Evolutionary conservation across 35 echinoderm and acorn worm species (phyloP), one percentile per base, ranked within the genome.

Genomic region (Eucidaris tribuloides): DNA sequence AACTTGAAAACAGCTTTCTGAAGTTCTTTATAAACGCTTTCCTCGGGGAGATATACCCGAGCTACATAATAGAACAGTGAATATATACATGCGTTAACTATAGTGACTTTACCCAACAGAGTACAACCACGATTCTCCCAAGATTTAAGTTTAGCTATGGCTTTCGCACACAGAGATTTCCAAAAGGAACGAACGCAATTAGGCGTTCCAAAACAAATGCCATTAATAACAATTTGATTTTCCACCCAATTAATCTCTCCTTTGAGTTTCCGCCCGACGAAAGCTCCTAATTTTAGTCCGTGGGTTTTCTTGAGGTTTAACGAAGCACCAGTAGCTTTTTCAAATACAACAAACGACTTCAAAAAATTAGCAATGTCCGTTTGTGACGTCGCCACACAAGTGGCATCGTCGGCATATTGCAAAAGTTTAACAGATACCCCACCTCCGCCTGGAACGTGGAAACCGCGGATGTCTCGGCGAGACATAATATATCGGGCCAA

Each of bases 331-430:
- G 81, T 68, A 6, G 81, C 81, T 32, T 38, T 84, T 39, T 77
- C 83, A 36, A 85, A 85, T 35, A 74, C 2, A 19, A 22, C 36
- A 30, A 80, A 80, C 5, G 44, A 6, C 29, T 71, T 84, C 42
- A 84, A 84, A 37, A 38, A 84, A 71, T 45, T 65, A 45, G 45
- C 29, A 3, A 84, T 13, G 70, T 71, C 59, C 4, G 2, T 24
- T 29, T 84, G 81, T 0, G 81, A 84, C 18, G 81, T 42, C 2
- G 80, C 58, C 7, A 62, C 58, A 64, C 80, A 83, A 34, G 80
- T 83, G 9, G 80, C 80, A 45, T 83, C 80, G 34, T 83, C 80
- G 5, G 80, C 80, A 42, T 62, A 83, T 28, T 83, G 80, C 56
- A 83, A 19, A 24, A 83, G 11, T 39, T 83, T 66, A 15, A 83